Conservation (phyloP, 2,888 invertebrate species). For the Scrobipalpa atriplicella region DNA sequence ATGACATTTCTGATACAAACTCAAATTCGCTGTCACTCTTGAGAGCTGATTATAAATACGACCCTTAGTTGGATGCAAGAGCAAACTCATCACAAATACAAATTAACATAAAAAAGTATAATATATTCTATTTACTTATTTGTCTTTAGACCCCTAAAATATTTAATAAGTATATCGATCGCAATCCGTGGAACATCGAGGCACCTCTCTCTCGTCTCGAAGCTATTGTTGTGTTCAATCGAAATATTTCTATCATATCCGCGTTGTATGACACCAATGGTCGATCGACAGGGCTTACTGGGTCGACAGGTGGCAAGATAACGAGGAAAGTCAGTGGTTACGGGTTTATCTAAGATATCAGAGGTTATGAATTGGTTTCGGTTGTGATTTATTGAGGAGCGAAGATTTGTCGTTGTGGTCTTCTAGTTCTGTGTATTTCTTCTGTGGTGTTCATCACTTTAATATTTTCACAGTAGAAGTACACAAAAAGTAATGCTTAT, state of each 20-base stretch:
- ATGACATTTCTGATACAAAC: no score
- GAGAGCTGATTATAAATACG: no score
- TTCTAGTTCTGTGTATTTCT: no score
- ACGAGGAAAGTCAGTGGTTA: slow-evolving; percentile 30
- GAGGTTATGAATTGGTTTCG: neutral
- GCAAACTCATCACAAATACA: no score
- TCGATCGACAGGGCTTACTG: slow-evolving; percentile 37
- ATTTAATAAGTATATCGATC: neutral
- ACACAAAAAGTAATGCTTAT: no score
- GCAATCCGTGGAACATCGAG: slow-evolving; percentile 35
- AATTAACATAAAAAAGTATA: no score
- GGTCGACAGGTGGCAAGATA: slow-evolving; percentile 47
- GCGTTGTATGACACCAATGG: slow-evolving; percentile 40
- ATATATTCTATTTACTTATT: no score
- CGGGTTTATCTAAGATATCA: slow-evolving; percentile 1
- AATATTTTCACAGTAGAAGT: no score
- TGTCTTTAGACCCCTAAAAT: neutral
- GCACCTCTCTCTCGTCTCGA: slow-evolving; percentile 41
- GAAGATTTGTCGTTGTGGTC: no score
- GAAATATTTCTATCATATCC: slow-evolving; percentile 43
- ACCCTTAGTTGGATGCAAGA: no score
- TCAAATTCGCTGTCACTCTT: no score
- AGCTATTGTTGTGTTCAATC: slow-evolving; percentile 36
- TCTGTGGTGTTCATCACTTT: no score
- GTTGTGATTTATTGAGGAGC: neutral